These are phyloP conservation scores for Caenorhabditis wallacei DNA, from an alignment of 2,888 invertebrate species.

Conservation along the genomic window DNA sequence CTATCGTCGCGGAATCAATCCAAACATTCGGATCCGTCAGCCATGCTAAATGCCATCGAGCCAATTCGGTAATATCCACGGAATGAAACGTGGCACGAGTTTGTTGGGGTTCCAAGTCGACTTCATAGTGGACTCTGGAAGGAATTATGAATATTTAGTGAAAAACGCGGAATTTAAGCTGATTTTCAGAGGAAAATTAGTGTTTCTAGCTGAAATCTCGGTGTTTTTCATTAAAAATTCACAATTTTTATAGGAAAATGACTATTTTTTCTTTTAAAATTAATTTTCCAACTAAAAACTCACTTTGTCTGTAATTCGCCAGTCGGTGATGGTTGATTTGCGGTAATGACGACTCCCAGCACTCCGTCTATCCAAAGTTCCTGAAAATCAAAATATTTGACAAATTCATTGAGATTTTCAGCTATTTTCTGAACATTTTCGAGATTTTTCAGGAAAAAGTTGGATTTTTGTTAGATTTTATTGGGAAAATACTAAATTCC, in stretches of 20 bases:
- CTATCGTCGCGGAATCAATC: slow-evolving; percentile 52
- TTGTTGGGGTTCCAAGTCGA: neutral
- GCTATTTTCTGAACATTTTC: too few relatives aligned
- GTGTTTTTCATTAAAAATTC: too few relatives aligned
- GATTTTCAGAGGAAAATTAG: neutral
- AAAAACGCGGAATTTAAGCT: too few relatives aligned
- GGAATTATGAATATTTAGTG: neutral
- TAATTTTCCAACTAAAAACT: neutral
- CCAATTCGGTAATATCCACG: slow-evolving; percentile 28
- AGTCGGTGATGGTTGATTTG: neutral
- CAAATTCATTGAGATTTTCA: too few relatives aligned
- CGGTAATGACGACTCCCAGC: slow-evolving; percentile 17
- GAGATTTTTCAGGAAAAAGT: neutral
- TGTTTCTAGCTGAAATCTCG: neutral
- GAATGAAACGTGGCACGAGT: neutral
- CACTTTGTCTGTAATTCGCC: slow-evolving; percentile 22
- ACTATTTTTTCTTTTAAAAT: slow-evolving; percentile 1
- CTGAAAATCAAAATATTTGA: slow-evolving; percentile 2
- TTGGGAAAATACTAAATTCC: too few relatives aligned
- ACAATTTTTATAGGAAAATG: too few relatives aligned
- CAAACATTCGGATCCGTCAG: slow-evolving; percentile 48
- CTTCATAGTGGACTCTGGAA: slow-evolving; percentile 33
- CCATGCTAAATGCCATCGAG: slow-evolving; percentile 44
- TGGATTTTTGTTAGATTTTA: neutral
- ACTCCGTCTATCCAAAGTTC: slow-evolving; percentile 43